phyloP scores from a whole-genome alignment of 2,888 invertebrate genomes.

The Parascotia fuliginaria region DNA sequence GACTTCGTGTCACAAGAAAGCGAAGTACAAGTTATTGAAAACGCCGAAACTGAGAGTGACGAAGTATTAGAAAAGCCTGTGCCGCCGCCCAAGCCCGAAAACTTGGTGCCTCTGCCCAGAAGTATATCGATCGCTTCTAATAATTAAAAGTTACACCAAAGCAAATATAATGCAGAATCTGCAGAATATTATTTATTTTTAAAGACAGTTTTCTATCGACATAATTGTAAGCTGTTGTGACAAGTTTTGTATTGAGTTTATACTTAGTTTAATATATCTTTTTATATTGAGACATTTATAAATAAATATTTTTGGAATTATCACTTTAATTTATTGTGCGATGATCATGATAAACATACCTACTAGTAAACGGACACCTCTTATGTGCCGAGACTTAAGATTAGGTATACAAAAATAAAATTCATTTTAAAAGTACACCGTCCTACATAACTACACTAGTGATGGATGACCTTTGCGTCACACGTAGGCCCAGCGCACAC shows the following conservation, averaged over 20 bases:
- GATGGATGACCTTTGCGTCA: no score
- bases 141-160: conserved; percentile 10
- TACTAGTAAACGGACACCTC: no score
- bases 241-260: not conserved
- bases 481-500: no score
- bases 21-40: conserved; percentile 9
- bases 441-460: no score
- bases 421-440: no score
- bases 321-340: not conserved
- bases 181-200: not conserved
- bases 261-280: not conserved
- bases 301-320: not conserved
- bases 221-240: not conserved
- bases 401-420: no score
- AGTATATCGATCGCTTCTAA: conserved; percentile 24
- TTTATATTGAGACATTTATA: not conserved
- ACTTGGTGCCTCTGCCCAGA: conserved; percentile 38
- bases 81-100: conserved; percentile 67
- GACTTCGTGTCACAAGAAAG: not conserved
- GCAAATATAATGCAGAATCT: no score
- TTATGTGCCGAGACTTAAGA: no score
- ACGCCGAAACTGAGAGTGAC: conserved; percentile 14
- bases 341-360: no score
- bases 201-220: not conserved
- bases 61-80: conserved; percentile 64